Evolutionary conservation across 2,797 vertebrate genomes (phyloP).

Genomic region (Helostoma temminkii): DNA sequence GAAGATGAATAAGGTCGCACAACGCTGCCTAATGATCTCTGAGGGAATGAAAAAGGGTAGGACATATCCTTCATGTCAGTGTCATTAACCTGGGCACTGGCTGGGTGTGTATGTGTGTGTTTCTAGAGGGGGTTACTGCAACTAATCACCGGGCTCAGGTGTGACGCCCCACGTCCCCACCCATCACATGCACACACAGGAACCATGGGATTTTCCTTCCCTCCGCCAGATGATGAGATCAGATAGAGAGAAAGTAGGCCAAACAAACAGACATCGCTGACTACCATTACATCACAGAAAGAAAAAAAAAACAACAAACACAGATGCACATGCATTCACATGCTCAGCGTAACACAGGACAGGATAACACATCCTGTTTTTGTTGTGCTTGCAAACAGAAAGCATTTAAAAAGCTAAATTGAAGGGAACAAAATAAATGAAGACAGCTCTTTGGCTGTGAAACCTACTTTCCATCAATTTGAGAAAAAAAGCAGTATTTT

Average conservation of each 20-base stretch:
- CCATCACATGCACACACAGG: constrained; percentile 48
- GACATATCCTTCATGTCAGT: constrained; percentile 77
- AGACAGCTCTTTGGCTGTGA: constrained; percentile 37
- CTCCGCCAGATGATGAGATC: constrained; percentile 75
- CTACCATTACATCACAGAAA: constrained; percentile 71
- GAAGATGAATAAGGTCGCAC: constrained; percentile 79
- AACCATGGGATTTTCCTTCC: constrained; percentile 73
- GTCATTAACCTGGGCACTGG: constrained; percentile 72
- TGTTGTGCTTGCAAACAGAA: constrained; percentile 62
- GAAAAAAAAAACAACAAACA: constrained; percentile 28
- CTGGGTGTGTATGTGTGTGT: constrained; percentile 36
- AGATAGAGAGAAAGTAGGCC: constrained; percentile 82
- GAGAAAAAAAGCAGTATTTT: constrained; percentile 16
- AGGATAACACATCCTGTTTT: constrained; percentile 75
- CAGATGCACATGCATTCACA: constrained; percentile 47
- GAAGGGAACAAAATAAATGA: constrained; percentile 29
- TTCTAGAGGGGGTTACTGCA: constrained; percentile 49
- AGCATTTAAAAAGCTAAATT: constrained; percentile 14
- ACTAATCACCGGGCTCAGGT: constrained; percentile 79
- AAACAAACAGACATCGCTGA: constrained; percentile 79
- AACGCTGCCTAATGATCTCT: constrained; percentile 73
- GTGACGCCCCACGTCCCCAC: constrained; percentile 59
- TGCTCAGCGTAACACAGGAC: constrained; percentile 34
- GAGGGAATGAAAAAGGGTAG: constrained; percentile 53
- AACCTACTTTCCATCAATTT: constrained; percentile 45